A percentile compares a stretch with the other conserved stretches of the same genome.
Conservation (phyloP, 2,797 vertebrate species). For the Danio choprae region DNA sequence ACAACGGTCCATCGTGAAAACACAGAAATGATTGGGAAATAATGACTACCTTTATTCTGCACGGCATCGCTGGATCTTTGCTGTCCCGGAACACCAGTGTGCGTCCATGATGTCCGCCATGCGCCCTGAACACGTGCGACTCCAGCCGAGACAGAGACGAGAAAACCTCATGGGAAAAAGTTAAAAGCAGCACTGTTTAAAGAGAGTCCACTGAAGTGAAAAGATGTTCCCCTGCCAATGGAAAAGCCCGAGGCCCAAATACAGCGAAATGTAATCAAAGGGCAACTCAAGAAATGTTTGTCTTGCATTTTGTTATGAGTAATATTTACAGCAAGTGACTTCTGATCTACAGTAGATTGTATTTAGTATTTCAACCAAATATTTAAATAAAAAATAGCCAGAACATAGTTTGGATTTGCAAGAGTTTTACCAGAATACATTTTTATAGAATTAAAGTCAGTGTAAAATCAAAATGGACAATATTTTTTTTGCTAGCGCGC, state of each 20-base stretch:
- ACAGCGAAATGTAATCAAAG: background rate
- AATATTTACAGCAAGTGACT: background rate
- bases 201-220: background rate
- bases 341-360: background rate
- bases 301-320: background rate
- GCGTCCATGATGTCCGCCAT: constrained; percentile 54
- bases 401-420: background rate
- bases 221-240: background rate
- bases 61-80: constrained; percentile 39
- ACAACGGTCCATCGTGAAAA: background rate
- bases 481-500: no score
- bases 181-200: background rate
- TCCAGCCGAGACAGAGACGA: constrained; percentile 69
- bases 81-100: constrained; percentile 47
- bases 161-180: constrained; percentile 64
- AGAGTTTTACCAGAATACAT: no score
- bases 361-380: background rate
- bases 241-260: background rate
- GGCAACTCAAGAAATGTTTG: background rate
- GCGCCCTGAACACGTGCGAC: constrained; percentile 68
- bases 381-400: background rate
- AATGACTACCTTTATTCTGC: constrained; percentile 69
- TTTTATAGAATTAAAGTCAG: no score
- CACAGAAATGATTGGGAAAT: background rate
- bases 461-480: no score